A percentile compares a stretch with the other conserved stretches of the same genome.
These are phyloP conservation scores for Porites australiensis DNA, from an alignment of 64 coral and sea anemone species.

Conservation along the genomic window DNA sequence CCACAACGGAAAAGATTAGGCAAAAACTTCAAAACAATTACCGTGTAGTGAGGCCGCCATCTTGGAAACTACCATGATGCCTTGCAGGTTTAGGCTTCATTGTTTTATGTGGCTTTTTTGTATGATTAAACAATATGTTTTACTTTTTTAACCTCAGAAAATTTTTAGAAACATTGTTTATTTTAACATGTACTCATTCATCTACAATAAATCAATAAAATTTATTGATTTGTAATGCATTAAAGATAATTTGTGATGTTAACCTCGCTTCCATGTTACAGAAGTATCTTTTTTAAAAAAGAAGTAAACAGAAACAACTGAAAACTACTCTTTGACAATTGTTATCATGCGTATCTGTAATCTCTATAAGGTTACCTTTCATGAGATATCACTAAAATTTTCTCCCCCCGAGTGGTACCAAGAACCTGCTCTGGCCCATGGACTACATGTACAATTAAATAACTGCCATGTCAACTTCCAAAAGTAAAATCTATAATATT, in stretches of 20 bases:
- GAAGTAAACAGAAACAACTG: neutral
- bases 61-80: neutral
- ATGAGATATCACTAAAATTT: constrained; percentile 11
- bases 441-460: no score
- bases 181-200: neutral
- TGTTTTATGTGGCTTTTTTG: neutral
- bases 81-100: neutral
- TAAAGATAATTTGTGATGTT: neutral
- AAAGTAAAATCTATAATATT: no score
- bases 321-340: constrained; percentile 12
- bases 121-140: neutral
- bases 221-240: neutral
- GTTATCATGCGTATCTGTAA: neutral
- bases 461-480: no score
- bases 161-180: neutral
- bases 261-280: constrained; percentile 6
- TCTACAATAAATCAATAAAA: neutral
- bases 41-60: neutral
- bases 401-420: neutral
- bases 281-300: neutral
- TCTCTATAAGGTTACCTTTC: neutral
- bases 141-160: neutral
- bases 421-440: no score
- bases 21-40: neutral
- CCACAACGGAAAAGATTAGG: neutral